phyloP scores from a whole-genome alignment of 2,888 invertebrate species.

The Fragum fragum region DNA sequence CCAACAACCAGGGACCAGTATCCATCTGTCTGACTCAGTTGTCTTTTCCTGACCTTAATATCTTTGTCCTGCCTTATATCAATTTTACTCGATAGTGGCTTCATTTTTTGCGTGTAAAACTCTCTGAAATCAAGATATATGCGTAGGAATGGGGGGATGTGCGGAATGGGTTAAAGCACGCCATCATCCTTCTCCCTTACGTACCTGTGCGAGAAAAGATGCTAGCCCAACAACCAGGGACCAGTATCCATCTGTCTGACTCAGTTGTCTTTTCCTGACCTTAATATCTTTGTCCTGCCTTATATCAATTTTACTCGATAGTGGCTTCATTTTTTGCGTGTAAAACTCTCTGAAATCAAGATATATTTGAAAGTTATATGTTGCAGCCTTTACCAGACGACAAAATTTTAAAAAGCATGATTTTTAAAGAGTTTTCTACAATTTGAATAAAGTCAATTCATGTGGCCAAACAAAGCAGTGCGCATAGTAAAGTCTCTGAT shows the following conservation, averaged over 20 bases:
- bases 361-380: no score
- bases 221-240: slow-evolving; percentile 17
- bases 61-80: neutral
- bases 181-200: no score
- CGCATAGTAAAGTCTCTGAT: no score
- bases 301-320: neutral
- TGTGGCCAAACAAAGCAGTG: no score
- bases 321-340: neutral
- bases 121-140: no score
- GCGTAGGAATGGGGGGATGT: no score
- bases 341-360: no score
- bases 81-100: neutral
- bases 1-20: slow-evolving; percentile 16
- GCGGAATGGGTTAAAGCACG: no score
- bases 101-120: neutral
- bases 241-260: neutral
- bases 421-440: no score
- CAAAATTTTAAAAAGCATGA: no score
- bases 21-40: neutral
- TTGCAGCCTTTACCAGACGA: no score
- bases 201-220: slow-evolving; percentile 18
- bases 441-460: no score
- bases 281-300: neutral
- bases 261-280: slow-evolving; percentile 3
- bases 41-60: neutral